Evolutionary conservation across 2,113 vertebrate species (phyloP), one percentile per base, ranked within the genome.

Genomic region (Ahaetulla prasina): DNA sequence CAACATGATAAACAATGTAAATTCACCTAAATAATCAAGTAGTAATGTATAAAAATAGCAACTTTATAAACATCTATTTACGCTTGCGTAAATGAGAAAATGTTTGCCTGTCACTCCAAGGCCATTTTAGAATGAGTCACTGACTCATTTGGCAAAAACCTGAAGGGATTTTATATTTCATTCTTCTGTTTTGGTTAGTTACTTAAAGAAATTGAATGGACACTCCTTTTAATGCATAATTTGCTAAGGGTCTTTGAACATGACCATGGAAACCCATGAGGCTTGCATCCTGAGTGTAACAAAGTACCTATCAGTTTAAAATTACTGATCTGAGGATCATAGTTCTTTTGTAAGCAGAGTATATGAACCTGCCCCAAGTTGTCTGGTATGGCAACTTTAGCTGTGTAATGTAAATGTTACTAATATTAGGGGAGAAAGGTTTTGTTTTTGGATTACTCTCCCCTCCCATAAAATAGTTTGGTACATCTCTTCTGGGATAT

Each of bases 221-320:
- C 2, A 55, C 95, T 96, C 89, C 94, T 95, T 96, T 92, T 96
- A 96, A 95, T 95, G 94, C 90, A 96, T 90, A 95, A 95, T 96
- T 95, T 96, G 90, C 94, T 93, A 95, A 88, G 91, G 55, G 10
- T 91, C 95, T 97, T 97, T 97, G 91, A 95, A 88, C 54, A 92
- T 95, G 94, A 35, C 93, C 85, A 47, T 92, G 94, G 95, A 96
- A 94, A 96, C 93, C 80, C 30, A 92, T 93, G 85, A 94, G 94
- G 87, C 92, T 94, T 96, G 93, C 92, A 93, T 94, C 20, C 20
- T 89, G 14, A 95, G 92, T 95, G 95, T 96, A 97, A 96, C 97
- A 97, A 96, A 87, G 94, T 95, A 80, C 54, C 92, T 94, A 93
- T 96, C 93, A 94, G 88, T 93, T 94, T 95, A 86, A 93, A 92